Evolutionary conservation across 2,888 invertebrate genomes (phyloP).

Genomic region (Ligdia adustata): DNA sequence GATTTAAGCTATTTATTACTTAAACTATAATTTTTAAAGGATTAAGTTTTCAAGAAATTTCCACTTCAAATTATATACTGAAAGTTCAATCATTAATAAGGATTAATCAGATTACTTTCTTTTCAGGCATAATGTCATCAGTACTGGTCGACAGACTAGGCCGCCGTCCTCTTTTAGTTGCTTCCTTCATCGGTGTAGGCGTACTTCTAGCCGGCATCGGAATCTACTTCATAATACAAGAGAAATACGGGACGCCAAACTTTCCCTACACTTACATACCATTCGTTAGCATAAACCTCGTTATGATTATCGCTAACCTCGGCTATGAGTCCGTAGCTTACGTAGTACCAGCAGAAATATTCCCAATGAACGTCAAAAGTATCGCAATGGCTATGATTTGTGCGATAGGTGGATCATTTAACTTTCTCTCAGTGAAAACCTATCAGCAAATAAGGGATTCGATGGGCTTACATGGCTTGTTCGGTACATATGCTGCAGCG

Average conservation of each 20-base stretch:
- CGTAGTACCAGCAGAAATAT: constrained; percentile 80
- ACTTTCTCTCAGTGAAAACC: constrained; percentile 74
- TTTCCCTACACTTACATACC: constrained; percentile 55
- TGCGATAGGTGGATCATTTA: constrained; percentile 67
- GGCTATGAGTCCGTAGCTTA: constrained; percentile 78
- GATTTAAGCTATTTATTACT: too few relatives aligned
- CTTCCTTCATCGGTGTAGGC: constrained; percentile 61
- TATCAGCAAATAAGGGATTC: constrained; percentile 73
- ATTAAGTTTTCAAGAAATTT: too few relatives aligned
- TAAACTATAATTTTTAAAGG: too few relatives aligned
- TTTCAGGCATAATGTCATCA: constrained; percentile 65
- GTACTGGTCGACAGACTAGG: constrained; percentile 64
- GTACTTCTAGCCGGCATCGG: constrained; percentile 48
- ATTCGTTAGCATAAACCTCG: constrained; percentile 67
- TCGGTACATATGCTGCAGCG: constrained; percentile 69
- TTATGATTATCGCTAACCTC: constrained; percentile 52
- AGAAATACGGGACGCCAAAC: constrained; percentile 27
- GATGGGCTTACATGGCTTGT: constrained; percentile 73
- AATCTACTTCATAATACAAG: constrained; percentile 60
- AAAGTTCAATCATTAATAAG: too few relatives aligned
- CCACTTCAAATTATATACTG: too few relatives aligned
- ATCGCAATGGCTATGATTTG: constrained; percentile 75
- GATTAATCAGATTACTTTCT: constrained; percentile 9
- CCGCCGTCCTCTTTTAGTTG: constrained; percentile 72
- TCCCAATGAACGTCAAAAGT: constrained; percentile 82